phyloP scores from a whole-genome alignment of 2,888 invertebrate genomes.

The Eremobia ochroleuca region DNA sequence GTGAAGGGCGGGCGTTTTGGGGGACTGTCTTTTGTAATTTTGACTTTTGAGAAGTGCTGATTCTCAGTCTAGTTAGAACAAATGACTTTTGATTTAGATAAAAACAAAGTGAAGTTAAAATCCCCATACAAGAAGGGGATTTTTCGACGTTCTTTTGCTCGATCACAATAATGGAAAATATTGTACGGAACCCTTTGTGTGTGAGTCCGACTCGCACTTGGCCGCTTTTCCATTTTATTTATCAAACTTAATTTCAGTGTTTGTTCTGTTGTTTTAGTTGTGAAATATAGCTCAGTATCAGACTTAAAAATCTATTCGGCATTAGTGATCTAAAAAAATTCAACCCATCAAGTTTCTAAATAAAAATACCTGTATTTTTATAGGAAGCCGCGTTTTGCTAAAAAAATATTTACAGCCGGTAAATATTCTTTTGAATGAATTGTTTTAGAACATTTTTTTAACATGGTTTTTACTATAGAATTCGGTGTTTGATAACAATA shows the following conservation, averaged over 20 bases:
- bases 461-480: background rate
- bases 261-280: background rate
- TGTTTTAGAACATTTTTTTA: background rate
- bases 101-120: background rate
- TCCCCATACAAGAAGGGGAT: background rate
- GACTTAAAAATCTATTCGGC: background rate
- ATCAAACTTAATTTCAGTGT: background rate
- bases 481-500: background rate
- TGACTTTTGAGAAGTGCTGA: no score
- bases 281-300: background rate
- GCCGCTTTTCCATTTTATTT: background rate
- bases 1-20: no score
- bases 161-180: background rate
- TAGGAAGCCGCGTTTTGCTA: background rate
- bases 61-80: no score
- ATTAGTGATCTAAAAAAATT: background rate
- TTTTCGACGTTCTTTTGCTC: background rate
- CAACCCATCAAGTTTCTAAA: background rate
- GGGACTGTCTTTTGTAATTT: no score
- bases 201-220: background rate
- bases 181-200: background rate
- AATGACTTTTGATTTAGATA: no score
- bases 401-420: background rate
- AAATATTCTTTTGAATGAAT: conserved; percentile 7
- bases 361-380: background rate